Conservation (phyloP, 2,113 vertebrate species). For the Nyctibius bracteatus region DNA sequence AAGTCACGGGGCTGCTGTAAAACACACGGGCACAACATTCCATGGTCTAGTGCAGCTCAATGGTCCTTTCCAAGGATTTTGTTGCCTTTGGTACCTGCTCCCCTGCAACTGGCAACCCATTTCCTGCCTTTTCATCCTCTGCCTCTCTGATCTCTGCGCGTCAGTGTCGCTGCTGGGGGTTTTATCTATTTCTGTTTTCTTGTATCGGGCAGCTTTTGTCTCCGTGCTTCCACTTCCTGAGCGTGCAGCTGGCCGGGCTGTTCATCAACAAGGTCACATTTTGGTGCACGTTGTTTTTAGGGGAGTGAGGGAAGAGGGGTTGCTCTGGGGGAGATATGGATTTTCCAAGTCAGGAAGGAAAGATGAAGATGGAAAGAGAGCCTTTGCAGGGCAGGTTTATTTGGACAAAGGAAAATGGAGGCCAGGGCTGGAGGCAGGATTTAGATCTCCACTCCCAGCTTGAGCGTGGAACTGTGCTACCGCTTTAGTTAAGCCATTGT, state of each 20-base stretch:
- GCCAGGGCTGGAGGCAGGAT: not conserved
- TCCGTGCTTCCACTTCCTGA: conserved; percentile 33
- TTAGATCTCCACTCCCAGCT: not conserved
- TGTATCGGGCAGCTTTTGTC: conserved; percentile 38
- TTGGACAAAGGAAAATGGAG: not conserved
- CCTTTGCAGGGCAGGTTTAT: not conserved
- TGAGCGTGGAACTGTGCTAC: not conserved
- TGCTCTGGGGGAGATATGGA: accelerated
- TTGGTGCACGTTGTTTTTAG: not conserved
- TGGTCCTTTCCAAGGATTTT: not conserved
- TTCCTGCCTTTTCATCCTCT: conserved; percentile 55
- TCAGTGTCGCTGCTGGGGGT: not conserved
- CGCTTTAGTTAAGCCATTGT: too few relatives aligned
- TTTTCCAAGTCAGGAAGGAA: conserved; percentile 4
- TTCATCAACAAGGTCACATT: not conserved
- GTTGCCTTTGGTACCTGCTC: conserved; percentile 26
- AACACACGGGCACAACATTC: not conserved
- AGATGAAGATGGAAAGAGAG: not conserved
- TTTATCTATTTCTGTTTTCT: conserved; percentile 52
- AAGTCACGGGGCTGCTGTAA: not conserved
- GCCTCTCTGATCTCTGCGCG: not conserved
- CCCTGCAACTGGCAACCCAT: conserved; percentile 1
- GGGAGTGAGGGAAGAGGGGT: not conserved
- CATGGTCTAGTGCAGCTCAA: not conserved
- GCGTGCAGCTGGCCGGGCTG: not conserved